Percentiles rank a stretch among this genome's conserved stretches.
phyloP scores from a whole-genome alignment of 2,113 vertebrate genomes.

The Cynopterus brachyotis region DNA sequence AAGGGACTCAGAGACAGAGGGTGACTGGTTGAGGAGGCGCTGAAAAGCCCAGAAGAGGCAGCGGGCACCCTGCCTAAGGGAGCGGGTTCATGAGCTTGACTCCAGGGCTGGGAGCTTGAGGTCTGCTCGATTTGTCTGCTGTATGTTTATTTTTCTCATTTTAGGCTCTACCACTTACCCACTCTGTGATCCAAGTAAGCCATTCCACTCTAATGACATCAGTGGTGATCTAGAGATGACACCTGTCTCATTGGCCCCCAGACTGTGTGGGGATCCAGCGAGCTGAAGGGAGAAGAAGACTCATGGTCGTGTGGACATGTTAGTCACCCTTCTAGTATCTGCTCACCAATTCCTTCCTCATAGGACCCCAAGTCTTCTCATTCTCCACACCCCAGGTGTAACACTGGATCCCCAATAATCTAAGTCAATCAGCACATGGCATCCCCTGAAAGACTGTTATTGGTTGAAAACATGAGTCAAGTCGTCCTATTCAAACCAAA shows the following conservation, averaged over 20 bases:
- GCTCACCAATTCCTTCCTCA: neutral
- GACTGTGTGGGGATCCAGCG: no score
- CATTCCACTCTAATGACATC: neutral
- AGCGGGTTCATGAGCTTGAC: neutral
- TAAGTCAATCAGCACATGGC: neutral
- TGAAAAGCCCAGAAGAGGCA: neutral
- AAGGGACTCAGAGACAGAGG: neutral
- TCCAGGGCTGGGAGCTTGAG: neutral
- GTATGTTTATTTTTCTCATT: neutral
- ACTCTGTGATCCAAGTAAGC: neutral
- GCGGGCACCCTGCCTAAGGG: no score
- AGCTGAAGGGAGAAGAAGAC: neutral
- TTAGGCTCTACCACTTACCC: neutral
- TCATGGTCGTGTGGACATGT: fast-evolving
- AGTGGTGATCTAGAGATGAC: neutral
- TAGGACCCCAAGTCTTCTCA: neutral
- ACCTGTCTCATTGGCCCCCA: neutral
- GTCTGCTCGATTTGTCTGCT: neutral
- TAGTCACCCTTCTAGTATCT: no score
- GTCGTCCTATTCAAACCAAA: neutral
- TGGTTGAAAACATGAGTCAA: neutral
- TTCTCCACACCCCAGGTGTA: neutral
- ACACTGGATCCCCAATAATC: no score
- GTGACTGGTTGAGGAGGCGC: fast-evolving
- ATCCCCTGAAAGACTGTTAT: neutral